These are phyloP conservation scores for Spisula subtruncata DNA, from an alignment of 2,888 invertebrate genomes.

Conservation along the genomic window DNA sequence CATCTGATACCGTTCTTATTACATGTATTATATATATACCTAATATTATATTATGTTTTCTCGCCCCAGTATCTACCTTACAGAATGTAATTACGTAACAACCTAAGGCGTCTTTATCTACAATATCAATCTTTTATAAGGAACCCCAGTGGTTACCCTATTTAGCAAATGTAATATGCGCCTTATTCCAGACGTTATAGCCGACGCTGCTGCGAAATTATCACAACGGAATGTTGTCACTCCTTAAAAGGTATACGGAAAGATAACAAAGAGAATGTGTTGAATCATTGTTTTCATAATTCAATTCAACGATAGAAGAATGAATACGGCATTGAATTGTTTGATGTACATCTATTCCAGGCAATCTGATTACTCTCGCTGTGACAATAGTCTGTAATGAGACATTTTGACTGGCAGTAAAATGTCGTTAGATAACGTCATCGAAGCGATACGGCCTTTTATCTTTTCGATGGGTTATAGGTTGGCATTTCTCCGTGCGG, in stretches of 20 bases:
- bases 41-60: too few species aligned
- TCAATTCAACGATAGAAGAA: not conserved
- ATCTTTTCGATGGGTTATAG: too few species aligned
- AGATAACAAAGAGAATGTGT: not conserved
- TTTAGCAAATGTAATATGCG: not conserved
- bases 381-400: not conserved
- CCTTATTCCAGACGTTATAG: not conserved
- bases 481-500: too few species aligned
- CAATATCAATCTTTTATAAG: not conserved
- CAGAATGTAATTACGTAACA: too few species aligned
- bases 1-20: too few species aligned
- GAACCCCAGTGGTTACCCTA: not conserved
- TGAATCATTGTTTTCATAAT: not conserved
- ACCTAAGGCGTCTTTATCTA: too few species aligned
- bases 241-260: not conserved
- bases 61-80: too few species aligned
- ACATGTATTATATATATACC: too few species aligned
- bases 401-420: not conserved
- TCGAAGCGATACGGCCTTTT: not conserved
- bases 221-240: not conserved
- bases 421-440: not conserved
- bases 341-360: not conserved
- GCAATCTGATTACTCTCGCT: constrained; percentile 1
- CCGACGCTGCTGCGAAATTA: not conserved
- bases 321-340: not conserved